A percentile compares a stretch with the other conserved stretches of the same genome.
These are phyloP conservation scores for Fundulus diaphanus DNA, from an alignment of 2,797 vertebrate genomes.

Conservation along the genomic window DNA sequence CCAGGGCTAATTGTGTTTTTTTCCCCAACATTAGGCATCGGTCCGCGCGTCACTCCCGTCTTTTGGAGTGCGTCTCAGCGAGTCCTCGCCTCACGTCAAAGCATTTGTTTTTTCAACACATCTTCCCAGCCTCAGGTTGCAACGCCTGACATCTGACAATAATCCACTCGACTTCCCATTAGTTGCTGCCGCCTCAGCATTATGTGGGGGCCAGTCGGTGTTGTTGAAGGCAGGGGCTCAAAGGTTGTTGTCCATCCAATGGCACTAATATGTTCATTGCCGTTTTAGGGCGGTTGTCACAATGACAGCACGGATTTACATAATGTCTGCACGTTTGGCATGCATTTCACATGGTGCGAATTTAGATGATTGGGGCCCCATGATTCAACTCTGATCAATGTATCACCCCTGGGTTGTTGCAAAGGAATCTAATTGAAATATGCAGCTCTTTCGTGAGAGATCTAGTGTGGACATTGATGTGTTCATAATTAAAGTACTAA, in stretches of 20 bases:
- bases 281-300: conserved; percentile 31
- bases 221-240: neutral
- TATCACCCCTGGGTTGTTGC: neutral
- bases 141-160: conserved; percentile 22
- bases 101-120: conserved; percentile 78
- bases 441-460: neutral
- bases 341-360: neutral
- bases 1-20: conserved; percentile 53
- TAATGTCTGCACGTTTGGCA: neutral
- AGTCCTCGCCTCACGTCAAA: conserved; percentile 60
- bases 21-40: conserved; percentile 73
- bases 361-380: neutral
- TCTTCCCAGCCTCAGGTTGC: conserved; percentile 53
- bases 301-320: neutral
- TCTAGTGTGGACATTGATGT: neutral
- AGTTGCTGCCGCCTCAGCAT: neutral
- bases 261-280: conserved; percentile 16
- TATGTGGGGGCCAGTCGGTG: neutral
- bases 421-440: neutral
- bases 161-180: neutral
- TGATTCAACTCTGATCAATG: neutral
- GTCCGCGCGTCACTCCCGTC: conserved; percentile 74
- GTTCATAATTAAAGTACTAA: too few species aligned
- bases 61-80: conserved; percentile 76
- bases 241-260: conserved; percentile 1